Percentiles rank a stretch among this genome's conserved stretches.
These are phyloP conservation scores for Oligia fasciuncula DNA, from an alignment of 2,888 invertebrate species.

Conservation along the genomic window DNA sequence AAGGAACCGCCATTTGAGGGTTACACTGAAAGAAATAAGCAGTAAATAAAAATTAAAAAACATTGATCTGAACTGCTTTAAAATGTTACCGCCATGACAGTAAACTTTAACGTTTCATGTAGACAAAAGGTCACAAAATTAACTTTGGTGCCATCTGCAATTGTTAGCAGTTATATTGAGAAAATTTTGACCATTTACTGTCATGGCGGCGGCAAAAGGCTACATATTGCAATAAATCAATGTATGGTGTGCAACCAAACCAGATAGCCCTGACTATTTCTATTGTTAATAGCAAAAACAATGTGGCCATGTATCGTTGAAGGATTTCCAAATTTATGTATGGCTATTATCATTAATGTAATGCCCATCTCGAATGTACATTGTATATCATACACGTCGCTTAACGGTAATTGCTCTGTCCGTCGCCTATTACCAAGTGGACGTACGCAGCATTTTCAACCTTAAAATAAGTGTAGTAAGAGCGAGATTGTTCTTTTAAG, in stretches of 20 bases:
- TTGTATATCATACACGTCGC: constrained; percentile 53
- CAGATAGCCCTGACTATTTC: background rate
- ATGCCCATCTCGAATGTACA: constrained; percentile 59
- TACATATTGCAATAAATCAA: too few relatives aligned
- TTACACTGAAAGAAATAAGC: too few relatives aligned
- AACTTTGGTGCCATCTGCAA: background rate
- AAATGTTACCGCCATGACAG: too few relatives aligned
- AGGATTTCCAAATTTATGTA: constrained; percentile 50
- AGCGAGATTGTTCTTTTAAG: constrained; percentile 13
- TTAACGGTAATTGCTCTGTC: constrained; percentile 56
- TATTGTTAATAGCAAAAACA: constrained; percentile 30
- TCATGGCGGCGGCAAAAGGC: background rate
- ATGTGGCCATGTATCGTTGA: constrained; percentile 45
- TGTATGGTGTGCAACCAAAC: background rate
- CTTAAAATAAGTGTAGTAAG: constrained; percentile 4
- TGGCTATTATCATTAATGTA: constrained; percentile 57
- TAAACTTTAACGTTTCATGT: too few relatives aligned
- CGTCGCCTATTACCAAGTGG: constrained; percentile 23
- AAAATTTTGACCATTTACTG: too few relatives aligned
- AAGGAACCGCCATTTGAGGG: too few relatives aligned
- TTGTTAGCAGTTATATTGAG: background rate
- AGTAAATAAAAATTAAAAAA: too few relatives aligned
- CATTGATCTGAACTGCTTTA: too few relatives aligned
- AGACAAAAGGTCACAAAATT: too few relatives aligned
- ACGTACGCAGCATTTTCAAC: constrained; percentile 27